A percentile compares a stretch with the other conserved stretches of the same genome.
These are phyloP conservation scores for Lophotriccus pileatus DNA, from an alignment of 2,797 vertebrate species.

Conservation along the genomic window DNA sequence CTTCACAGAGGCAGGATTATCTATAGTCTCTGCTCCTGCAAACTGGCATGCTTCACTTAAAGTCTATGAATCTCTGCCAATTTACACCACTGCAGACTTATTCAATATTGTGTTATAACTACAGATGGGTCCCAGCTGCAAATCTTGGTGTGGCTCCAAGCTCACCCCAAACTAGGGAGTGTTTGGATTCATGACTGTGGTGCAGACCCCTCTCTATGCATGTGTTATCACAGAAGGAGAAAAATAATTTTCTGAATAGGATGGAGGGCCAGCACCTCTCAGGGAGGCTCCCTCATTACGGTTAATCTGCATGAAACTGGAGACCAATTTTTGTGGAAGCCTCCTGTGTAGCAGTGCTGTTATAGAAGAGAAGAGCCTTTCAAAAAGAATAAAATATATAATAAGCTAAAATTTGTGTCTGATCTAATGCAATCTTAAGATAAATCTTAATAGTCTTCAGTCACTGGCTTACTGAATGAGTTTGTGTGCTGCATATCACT, in stretches of 20 bases:
- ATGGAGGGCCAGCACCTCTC: neutral
- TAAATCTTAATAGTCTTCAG: neutral
- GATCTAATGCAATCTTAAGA: neutral
- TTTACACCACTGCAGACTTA: conserved; percentile 19
- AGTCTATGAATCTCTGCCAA: neutral
- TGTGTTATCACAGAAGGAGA: neutral
- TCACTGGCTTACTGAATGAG: neutral
- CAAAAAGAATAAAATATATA: neutral
- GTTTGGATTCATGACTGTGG: neutral
- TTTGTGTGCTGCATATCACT: neutral
- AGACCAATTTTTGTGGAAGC: neutral
- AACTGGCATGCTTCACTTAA: neutral
- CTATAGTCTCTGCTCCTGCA: neutral
- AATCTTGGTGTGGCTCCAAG: conserved; percentile 21
- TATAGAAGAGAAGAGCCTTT: neutral
- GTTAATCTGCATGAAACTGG: neutral
- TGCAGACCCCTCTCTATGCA: neutral
- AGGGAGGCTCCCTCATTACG: neutral
- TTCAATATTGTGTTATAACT: conserved; percentile 16
- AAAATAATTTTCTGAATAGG: neutral
- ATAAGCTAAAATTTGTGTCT: neutral
- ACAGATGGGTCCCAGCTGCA: conserved; percentile 51
- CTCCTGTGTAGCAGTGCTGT: neutral
- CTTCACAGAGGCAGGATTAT: conserved; percentile 8
- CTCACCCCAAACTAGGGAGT: conserved; percentile 13